These are phyloP conservation scores for Chitala chitala DNA, from an alignment of 2,113 vertebrate genomes.

Conservation along the genomic window DNA sequence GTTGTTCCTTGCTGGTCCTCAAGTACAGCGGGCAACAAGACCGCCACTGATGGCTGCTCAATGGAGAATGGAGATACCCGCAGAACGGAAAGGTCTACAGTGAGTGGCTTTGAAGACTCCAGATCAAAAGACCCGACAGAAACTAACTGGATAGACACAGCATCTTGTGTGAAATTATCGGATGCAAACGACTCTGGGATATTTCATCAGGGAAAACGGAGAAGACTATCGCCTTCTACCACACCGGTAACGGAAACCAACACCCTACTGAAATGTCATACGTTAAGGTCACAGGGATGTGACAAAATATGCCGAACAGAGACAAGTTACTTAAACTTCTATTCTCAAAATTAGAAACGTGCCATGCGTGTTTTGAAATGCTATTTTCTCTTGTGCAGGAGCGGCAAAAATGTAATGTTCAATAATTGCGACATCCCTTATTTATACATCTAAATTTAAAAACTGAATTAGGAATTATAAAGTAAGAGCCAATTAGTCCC, in stretches of 20 bases:
- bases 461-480: too few relatives aligned
- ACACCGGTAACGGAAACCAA: constrained; percentile 69
- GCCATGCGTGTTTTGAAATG: too few relatives aligned
- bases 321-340: constrained; percentile 75
- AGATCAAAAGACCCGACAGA: constrained; percentile 76
- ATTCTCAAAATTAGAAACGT: constrained; percentile 70
- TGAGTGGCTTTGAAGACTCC: constrained; percentile 66
- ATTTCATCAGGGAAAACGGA: constrained; percentile 74
- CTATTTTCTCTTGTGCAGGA: too few relatives aligned
- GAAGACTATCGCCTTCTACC: constrained; percentile 68
- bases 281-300: constrained; percentile 67
- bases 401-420: too few relatives aligned
- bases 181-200: constrained; percentile 75
- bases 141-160: constrained; percentile 76
- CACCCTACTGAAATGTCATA: constrained; percentile 74
- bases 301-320: constrained; percentile 77
- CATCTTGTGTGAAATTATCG: constrained; percentile 74
- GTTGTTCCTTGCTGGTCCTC: constrained; percentile 68
- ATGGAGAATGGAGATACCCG: constrained; percentile 65
- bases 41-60: constrained; percentile 56
- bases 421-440: too few relatives aligned
- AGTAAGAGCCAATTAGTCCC: too few relatives aligned
- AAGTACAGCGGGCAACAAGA: constrained; percentile 55
- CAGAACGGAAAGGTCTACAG: constrained; percentile 64
- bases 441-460: too few relatives aligned